Evolutionary conservation across 2,888 invertebrate species (phyloP).

Genomic region (Neoscelio sp.): DNA sequence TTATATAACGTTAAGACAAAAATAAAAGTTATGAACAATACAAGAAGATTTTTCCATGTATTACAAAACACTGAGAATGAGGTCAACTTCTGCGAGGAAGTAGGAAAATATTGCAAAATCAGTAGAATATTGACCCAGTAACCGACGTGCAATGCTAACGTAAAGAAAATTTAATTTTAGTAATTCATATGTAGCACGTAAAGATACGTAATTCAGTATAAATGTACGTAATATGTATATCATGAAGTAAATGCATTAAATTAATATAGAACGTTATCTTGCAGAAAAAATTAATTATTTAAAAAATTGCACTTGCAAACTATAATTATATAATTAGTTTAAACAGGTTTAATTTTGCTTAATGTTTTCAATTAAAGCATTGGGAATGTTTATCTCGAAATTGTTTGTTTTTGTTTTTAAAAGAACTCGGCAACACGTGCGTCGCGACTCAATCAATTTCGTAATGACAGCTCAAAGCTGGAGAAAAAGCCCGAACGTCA

Average conservation of each 20-base stretch:
- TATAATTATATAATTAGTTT: no score
- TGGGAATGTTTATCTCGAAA: no score
- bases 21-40: no score
- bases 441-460: conserved; percentile 25
- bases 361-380: no score
- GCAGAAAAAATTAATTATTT: conserved; percentile 4
- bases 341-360: no score
- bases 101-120: conserved; percentile 28
- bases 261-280: no score
- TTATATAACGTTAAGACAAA: no score
- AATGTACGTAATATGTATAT: conserved; percentile 4
- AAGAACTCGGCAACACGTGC: conserved; percentile 1
- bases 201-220: background rate
- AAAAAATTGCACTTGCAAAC: no score
- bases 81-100: conserved; percentile 37
- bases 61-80: background rate
- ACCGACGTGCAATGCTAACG: conserved; percentile 16
- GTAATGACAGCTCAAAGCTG: conserved; percentile 15
- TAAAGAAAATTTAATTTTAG: conserved; percentile 22
- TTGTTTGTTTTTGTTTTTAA: conserved; percentile 4
- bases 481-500: conserved; percentile 7
- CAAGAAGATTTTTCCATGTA: background rate
- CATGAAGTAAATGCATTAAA: background rate
- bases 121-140: conserved; percentile 39
- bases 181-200: conserved; percentile 7